phyloP scores from a whole-genome alignment of 2,113 vertebrate species.

The Heterochromis multidens region DNA sequence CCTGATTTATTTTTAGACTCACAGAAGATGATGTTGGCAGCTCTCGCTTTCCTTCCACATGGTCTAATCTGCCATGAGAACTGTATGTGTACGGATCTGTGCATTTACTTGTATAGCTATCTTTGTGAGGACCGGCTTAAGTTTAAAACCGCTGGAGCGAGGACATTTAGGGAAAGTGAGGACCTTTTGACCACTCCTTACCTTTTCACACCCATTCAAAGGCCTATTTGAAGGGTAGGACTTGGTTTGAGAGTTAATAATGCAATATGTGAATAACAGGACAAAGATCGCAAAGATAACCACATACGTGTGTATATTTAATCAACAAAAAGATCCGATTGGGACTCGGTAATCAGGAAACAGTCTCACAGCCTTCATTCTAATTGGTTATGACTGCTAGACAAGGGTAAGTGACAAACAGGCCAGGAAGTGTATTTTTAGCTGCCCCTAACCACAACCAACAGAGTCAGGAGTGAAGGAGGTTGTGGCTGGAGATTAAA shows the following conservation, averaged over 20 bases:
- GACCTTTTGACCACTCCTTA: background rate
- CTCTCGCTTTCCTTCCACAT: background rate
- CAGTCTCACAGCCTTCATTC: conserved; percentile 8
- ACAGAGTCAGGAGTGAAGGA: conserved; percentile 10
- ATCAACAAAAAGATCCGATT: conserved; percentile 36
- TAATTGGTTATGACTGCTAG: conserved; percentile 56
- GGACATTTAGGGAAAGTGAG: background rate
- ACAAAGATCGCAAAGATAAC: background rate
- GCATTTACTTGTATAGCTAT: background rate
- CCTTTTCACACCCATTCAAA: background rate
- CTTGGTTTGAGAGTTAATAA: background rate
- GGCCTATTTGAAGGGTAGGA: background rate
- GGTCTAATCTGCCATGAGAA: conserved; percentile 7
- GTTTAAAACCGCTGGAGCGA: background rate
- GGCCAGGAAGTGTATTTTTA: conserved; percentile 56
- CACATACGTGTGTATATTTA: background rate
- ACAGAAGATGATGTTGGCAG: conserved; percentile 10
- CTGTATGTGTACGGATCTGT: background rate
- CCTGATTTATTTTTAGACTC: conserved; percentile 24
- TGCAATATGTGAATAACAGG: background rate
- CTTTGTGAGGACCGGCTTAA: background rate
- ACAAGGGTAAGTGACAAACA: conserved; percentile 55
- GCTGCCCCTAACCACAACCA: conserved; percentile 42
- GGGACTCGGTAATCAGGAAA: conserved; percentile 49
- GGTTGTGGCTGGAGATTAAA: conserved; percentile 41